Conservation (phyloP, 2,113 vertebrate genomes). For the Nansenia antarctica region DNA sequence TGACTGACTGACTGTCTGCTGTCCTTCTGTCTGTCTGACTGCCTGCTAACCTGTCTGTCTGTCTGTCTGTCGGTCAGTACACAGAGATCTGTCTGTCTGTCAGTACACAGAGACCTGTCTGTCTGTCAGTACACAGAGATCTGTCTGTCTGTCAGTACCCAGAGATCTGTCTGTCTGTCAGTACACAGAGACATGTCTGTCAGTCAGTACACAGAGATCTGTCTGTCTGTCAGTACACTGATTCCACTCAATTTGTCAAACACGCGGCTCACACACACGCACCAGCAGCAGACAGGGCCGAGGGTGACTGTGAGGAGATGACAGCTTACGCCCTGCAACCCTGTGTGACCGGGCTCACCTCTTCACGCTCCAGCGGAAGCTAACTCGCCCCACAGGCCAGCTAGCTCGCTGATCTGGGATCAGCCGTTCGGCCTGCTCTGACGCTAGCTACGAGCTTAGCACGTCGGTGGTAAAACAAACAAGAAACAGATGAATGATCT, state of each 20-base stretch:
- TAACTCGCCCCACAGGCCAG: background rate
- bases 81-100: background rate
- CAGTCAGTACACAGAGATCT: constrained; percentile 64
- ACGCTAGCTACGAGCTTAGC: background rate
- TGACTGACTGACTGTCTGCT: background rate
- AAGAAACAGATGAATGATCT: background rate
- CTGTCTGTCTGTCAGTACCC: constrained; percentile 55
- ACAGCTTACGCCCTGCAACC: constrained; percentile 77
- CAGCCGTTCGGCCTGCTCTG: background rate
- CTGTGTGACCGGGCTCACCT: constrained; percentile 7
- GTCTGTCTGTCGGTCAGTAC: constrained; percentile 28
- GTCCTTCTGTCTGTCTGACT: constrained; percentile 20
- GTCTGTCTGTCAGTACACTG: constrained; percentile 74
- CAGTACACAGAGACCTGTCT: constrained; percentile 33
- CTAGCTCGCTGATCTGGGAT: background rate
- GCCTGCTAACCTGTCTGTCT: constrained; percentile 19
- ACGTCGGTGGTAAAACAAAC: background rate
- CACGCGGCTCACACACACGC: constrained; percentile 10
- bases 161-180: constrained; percentile 51
- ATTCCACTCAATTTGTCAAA: constrained; percentile 78
- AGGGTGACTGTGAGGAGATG: constrained; percentile 68
- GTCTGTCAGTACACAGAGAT: constrained; percentile 32
- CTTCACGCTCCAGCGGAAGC: constrained; percentile 5
- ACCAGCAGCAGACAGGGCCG: constrained; percentile 23
- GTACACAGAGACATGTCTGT: constrained; percentile 58